A percentile compares a stretch with the other conserved stretches of the same genome.
phyloP scores from a whole-genome alignment of 2,797 vertebrate genomes.

The Hoplostethus mediterraneus region DNA sequence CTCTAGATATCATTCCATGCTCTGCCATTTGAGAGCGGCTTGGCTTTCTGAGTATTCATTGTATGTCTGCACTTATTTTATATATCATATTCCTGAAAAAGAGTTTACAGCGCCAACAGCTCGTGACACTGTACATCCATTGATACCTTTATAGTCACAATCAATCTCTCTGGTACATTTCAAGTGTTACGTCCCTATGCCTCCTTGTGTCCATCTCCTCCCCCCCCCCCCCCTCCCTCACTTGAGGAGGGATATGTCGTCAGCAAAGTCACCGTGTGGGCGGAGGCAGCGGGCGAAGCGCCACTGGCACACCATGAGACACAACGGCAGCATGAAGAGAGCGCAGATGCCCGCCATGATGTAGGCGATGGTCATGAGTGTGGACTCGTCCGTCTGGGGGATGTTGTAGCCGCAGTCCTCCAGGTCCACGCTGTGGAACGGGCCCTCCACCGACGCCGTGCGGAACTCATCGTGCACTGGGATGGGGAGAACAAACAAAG shows the following conservation, averaged over 20 bases:
- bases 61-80: slow-evolving; percentile 25
- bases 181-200: slow-evolving; percentile 8
- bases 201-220: neutral
- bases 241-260: slow-evolving; percentile 98
- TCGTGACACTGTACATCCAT: slow-evolving; percentile 14
- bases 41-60: slow-evolving; percentile 8
- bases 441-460: slow-evolving; percentile 92
- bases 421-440: slow-evolving; percentile 90
- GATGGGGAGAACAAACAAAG: neutral
- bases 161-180: slow-evolving; percentile 32
- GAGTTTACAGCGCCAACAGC: slow-evolving; percentile 49
- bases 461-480: slow-evolving; percentile 95
- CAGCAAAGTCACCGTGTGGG: slow-evolving; percentile 92
- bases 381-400: slow-evolving; percentile 97
- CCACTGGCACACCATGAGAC: slow-evolving; percentile 99
- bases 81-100: slow-evolving; percentile 39
- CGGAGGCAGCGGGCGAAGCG: slow-evolving; percentile 94
- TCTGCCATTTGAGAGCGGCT: slow-evolving; percentile 10
- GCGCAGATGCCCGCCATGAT: slow-evolving; percentile 99
- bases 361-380: slow-evolving; percentile 98
- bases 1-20: slow-evolving; percentile 49
- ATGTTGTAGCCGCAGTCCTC: slow-evolving; percentile 99
- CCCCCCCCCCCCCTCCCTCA: slow-evolving; percentile 80
- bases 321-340: slow-evolving; percentile 99
- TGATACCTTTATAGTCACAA: slow-evolving; percentile 2